These are phyloP conservation scores for Brachypodius melanocephalos DNA, from an alignment of 2,113 vertebrate genomes.

Conservation along the genomic window DNA sequence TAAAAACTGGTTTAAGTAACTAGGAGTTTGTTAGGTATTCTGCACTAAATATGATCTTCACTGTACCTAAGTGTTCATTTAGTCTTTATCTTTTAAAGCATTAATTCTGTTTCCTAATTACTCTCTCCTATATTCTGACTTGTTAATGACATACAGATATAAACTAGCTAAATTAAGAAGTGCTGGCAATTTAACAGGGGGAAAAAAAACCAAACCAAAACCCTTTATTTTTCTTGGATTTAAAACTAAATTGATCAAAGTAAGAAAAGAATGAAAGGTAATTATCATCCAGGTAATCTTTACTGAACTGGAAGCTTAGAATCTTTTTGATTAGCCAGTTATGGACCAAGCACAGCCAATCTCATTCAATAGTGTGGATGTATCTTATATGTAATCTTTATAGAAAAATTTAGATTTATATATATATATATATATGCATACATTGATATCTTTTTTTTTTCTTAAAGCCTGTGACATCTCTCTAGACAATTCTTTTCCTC, in stretches of 20 bases:
- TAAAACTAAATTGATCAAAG: not conserved
- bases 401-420: not conserved
- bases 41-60: not conserved
- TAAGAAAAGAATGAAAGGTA: not conserved
- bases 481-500: not conserved
- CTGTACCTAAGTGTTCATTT: not conserved
- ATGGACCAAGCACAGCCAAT: not conserved
- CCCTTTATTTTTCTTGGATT: not conserved
- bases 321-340: not conserved
- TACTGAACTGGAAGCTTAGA: not conserved
- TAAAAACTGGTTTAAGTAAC: constrained; percentile 5
- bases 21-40: not conserved
- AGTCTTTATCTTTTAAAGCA: not conserved
- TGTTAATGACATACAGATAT: not conserved
- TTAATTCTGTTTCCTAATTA: not conserved
- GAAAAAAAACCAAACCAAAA: not conserved
- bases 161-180: not conserved
- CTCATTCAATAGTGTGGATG: not conserved
- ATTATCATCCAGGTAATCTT: not conserved
- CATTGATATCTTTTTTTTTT: not conserved
- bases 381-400: not conserved
- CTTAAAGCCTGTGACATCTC: not conserved
- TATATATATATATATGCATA: not conserved
- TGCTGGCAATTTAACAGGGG: not conserved
- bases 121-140: not conserved